These are phyloP conservation scores for Teleogryllus occipitalis DNA, from an alignment of 1,140 invertebrate genomes.

Conservation along the genomic window DNA sequence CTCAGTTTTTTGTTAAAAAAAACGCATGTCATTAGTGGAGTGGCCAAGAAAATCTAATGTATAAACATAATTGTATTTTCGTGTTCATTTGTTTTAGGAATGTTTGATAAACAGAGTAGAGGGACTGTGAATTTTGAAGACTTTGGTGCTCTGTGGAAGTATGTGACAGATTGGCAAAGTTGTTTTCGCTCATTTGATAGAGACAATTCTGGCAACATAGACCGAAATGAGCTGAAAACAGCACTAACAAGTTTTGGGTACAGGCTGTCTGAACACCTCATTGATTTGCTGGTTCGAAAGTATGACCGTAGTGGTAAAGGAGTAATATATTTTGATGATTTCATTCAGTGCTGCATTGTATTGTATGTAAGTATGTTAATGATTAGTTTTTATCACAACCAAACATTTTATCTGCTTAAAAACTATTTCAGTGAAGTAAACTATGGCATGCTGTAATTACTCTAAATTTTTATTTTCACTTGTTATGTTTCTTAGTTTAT, in stretches of 20 bases:
- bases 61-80: conserved; percentile 1
- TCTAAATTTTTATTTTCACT: too few relatives aligned
- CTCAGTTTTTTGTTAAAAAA: not conserved
- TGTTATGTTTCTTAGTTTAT: too few relatives aligned
- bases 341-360: conserved; percentile 92
- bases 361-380: conserved; percentile 68
- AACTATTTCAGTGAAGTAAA: too few relatives aligned
- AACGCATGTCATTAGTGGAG: not conserved
- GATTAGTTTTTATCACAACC: too few relatives aligned
- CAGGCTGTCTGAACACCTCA: conserved; percentile 73
- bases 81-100: conserved; percentile 56
- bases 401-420: too few relatives aligned
- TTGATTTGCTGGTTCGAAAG: conserved; percentile 77
- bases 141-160: conserved; percentile 94
- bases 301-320: conserved; percentile 89
- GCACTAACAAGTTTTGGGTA: conserved; percentile 92
- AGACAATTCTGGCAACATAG: conserved; percentile 91
- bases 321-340: conserved; percentile 95
- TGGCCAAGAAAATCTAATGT: not conserved
- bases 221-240: conserved; percentile 78
- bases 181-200: conserved; percentile 91
- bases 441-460: too few relatives aligned
- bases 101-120: conserved; percentile 89
- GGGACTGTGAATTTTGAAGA: conserved; percentile 92
- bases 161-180: conserved; percentile 96